Conservation (phyloP, 2,113 vertebrate genomes). For the Narcine bancroftii region DNA sequence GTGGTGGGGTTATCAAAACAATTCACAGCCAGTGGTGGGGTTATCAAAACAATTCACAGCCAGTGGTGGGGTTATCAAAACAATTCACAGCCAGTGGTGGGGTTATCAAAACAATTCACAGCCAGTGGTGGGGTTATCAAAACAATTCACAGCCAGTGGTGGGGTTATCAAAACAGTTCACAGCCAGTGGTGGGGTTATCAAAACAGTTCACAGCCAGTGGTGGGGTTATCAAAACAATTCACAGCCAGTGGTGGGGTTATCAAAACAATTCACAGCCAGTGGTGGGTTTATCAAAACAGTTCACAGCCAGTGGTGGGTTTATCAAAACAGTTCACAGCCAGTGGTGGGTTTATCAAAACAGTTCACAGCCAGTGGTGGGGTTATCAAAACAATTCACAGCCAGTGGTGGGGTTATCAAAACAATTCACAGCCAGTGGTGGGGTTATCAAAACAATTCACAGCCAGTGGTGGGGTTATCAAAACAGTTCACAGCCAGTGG, state of each 20-base stretch:
- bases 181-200: no score
- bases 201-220: background rate
- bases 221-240: background rate
- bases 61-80: background rate
- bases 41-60: background rate
- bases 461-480: no score
- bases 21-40: background rate
- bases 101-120: background rate
- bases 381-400: background rate
- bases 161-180: background rate
- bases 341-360: background rate
- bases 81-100: background rate
- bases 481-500: background rate
- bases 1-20: background rate
- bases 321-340: background rate
- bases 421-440: background rate
- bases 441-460: background rate
- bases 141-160: background rate
- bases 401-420: background rate
- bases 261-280: background rate
- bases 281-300: background rate
- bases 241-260: background rate
- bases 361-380: background rate
- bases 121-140: no score
- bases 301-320: background rate